phyloP scores from a whole-genome alignment of 2,113 vertebrate genomes.

The Regulus satrapa region DNA sequence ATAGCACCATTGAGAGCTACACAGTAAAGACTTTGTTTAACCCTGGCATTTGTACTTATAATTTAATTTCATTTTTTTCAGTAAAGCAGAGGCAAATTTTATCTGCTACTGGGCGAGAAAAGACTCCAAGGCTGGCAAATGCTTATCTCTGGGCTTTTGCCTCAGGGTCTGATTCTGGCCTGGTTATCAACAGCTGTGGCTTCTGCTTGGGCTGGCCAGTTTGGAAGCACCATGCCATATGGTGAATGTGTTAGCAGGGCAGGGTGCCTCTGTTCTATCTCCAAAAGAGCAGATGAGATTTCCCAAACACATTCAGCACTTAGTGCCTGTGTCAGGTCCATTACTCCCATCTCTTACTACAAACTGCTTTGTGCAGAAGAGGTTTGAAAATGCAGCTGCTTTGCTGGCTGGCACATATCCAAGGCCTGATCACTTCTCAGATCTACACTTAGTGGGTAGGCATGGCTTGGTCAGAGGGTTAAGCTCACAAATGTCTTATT shows the following conservation, averaged over 20 bases:
- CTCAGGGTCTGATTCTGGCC: background rate
- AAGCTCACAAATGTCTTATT: background rate
- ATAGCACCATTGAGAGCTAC: conserved; percentile 14
- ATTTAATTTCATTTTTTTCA: conserved; percentile 22
- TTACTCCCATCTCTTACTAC: background rate
- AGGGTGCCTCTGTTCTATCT: background rate
- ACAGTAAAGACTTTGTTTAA: conserved; percentile 19
- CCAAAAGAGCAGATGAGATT: background rate
- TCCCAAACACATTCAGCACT: background rate
- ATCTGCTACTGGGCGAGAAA: background rate
- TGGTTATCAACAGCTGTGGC: background rate
- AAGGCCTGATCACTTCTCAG: background rate
- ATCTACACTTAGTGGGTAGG: background rate
- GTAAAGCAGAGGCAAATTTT: background rate
- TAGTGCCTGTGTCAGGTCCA: background rate
- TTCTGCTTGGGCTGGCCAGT: background rate
- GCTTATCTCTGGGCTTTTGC: background rate
- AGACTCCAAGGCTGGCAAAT: background rate
- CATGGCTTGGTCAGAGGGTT: background rate
- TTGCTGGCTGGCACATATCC: background rate
- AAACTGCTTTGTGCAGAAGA: background rate
- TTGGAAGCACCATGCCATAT: background rate
- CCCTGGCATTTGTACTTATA: background rate
- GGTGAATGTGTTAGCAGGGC: background rate
- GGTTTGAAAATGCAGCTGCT: background rate